phyloP scores from a whole-genome alignment of 2,888 invertebrate genomes.

The Vesta saturnalis region DNA sequence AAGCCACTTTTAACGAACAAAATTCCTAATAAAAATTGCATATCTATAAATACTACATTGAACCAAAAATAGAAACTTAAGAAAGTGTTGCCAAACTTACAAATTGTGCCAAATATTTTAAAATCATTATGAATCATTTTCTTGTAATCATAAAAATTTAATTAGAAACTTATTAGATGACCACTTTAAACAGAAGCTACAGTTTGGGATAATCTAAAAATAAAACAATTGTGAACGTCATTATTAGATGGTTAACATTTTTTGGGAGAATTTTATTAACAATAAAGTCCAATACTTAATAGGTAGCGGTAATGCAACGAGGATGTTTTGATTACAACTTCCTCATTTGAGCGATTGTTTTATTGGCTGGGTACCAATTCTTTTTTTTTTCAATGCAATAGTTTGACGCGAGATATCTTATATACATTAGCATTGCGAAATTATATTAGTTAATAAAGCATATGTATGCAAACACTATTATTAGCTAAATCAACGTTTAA shows the following conservation, averaged over 20 bases:
- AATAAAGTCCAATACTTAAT: not conserved
- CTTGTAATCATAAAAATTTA: not conserved
- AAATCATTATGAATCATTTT: slow-evolving; percentile 14
- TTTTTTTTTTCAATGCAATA: not conserved
- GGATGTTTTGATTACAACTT: slow-evolving; percentile 25
- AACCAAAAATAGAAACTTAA: slow-evolving; percentile 10
- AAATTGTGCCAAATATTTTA: slow-evolving; percentile 18
- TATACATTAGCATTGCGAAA: too few species aligned
- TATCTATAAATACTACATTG: slow-evolving; percentile 15
- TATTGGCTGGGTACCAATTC: not conserved
- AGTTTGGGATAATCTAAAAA: too few species aligned
- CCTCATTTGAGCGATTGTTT: slow-evolving; percentile 17
- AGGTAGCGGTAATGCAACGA: too few species aligned
- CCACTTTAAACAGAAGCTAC: too few species aligned
- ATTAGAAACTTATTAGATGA: too few species aligned
- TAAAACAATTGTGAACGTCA: too few species aligned
- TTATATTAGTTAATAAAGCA: too few species aligned
- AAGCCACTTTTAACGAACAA: not conserved
- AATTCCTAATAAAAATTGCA: slow-evolving; percentile 13
- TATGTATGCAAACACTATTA: too few species aligned
- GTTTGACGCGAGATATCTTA: too few species aligned
- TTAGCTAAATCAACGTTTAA: too few species aligned
- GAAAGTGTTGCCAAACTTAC: slow-evolving; percentile 2
- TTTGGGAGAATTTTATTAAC: too few species aligned
- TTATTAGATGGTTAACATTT: too few species aligned